phyloP scores from a whole-genome alignment of 2,113 vertebrate genomes.

The Sitta europaea region DNA sequence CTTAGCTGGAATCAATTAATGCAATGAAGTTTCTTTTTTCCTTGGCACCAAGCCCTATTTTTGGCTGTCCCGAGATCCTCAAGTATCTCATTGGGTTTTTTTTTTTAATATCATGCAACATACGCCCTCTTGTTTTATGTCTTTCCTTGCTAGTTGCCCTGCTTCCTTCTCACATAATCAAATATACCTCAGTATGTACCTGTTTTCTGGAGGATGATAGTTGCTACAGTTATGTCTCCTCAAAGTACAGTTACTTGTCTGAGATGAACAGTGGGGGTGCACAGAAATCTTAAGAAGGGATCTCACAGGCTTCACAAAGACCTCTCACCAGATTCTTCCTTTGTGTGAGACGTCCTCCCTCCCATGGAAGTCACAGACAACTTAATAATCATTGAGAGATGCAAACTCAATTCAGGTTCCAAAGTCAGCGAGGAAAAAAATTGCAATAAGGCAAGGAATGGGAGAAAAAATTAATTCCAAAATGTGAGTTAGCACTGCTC shows the following conservation, averaged over 20 bases:
- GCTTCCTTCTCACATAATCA: neutral
- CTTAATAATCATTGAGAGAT: neutral
- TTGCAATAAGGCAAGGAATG: neutral
- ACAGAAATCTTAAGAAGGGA: neutral
- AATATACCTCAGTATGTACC: neutral
- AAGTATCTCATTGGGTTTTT: neutral
- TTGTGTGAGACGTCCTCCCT: neutral
- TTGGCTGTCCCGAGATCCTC: neutral
- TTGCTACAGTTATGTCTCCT: neutral
- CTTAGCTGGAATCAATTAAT: neutral
- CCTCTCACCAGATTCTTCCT: neutral
- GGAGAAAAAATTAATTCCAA: accelerated
- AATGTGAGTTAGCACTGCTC: neutral
- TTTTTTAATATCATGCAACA: neutral
- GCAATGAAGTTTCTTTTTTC: neutral
- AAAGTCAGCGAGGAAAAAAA: neutral
- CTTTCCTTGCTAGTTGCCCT: neutral
- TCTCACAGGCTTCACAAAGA: neutral
- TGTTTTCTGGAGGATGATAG: neutral
- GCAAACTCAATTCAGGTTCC: neutral
- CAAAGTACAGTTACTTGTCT: neutral
- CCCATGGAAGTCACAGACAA: neutral
- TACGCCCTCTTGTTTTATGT: neutral
- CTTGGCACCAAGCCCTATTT: neutral
- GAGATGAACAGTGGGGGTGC: neutral